Percentiles rank a stretch among this genome's conserved stretches.
phyloP scores from a whole-genome alignment of 2,797 vertebrate species.

The Karalla daura region DNA sequence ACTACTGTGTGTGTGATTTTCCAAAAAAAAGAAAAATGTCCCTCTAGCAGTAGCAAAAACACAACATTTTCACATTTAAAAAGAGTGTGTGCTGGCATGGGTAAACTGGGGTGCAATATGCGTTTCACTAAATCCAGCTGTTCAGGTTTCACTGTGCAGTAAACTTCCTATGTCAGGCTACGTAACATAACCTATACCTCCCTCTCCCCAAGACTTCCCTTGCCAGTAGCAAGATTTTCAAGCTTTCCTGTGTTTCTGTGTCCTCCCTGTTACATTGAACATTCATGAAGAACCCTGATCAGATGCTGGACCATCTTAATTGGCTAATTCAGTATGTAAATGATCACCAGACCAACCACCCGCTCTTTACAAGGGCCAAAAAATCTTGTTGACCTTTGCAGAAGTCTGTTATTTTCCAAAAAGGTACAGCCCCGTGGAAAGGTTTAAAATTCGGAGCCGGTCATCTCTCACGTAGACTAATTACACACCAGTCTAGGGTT shows the following conservation, averaged over 20 bases:
- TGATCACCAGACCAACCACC: too few species aligned
- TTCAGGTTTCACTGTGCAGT: not conserved
- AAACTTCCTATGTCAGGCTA: too few species aligned
- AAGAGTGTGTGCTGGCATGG: too few species aligned
- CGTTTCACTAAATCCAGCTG: not conserved
- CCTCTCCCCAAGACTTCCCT: not conserved
- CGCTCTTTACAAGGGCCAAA: too few species aligned
- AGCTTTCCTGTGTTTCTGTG: not conserved
- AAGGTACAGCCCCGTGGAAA: not conserved
- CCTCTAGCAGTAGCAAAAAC: too few species aligned
- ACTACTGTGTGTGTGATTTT: too few species aligned
- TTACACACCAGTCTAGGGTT: slow-evolving; percentile 19
- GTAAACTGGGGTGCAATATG: not conserved
- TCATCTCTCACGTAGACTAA: slow-evolving; percentile 22
- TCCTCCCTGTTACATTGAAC: not conserved
- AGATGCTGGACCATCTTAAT: not conserved
- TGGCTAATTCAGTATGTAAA: not conserved
- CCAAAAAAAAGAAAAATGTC: too few species aligned
- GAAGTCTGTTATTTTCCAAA: not conserved
- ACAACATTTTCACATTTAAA: too few species aligned
- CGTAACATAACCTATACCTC: too few species aligned
- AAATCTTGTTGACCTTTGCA: not conserved
- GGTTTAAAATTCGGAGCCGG: slow-evolving; percentile 1
- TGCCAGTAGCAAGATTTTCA: not conserved
- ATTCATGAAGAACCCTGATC: not conserved